phyloP scores from a whole-genome alignment of 2,888 invertebrate genomes.

The Pteria penguin region DNA sequence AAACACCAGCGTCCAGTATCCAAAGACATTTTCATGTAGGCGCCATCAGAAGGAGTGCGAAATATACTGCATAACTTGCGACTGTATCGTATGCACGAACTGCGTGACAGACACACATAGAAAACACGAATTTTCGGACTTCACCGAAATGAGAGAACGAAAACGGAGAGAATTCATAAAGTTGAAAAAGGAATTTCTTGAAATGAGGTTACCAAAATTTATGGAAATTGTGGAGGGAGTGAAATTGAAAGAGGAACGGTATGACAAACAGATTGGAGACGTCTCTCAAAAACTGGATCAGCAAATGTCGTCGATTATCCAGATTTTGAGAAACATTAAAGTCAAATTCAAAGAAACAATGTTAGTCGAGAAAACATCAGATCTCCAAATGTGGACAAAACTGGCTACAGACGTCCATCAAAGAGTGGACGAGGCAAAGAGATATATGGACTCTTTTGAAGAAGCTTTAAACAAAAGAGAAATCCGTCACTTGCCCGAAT shows the following conservation, averaged over 20 bases:
- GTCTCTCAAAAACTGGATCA: background rate
- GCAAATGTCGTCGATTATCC: background rate
- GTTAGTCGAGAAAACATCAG: background rate
- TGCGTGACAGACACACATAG: constrained; percentile 18
- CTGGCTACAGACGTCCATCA: background rate
- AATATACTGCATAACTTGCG: constrained; percentile 17
- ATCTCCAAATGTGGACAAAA: background rate
- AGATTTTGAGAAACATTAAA: background rate
- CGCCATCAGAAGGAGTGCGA: background rate
- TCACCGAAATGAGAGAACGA: constrained; percentile 8
- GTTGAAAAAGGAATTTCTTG: background rate
- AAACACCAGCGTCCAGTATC: too few relatives aligned
- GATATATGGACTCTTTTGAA: background rate
- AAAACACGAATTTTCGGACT: constrained; percentile 14
- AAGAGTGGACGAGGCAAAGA: background rate
- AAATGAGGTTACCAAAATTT: background rate
- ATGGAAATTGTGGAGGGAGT: background rate
- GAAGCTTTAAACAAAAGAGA: background rate
- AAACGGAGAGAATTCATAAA: constrained; percentile 3
- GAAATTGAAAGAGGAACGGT: background rate
- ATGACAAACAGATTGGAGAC: background rate
- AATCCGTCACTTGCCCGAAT: background rate
- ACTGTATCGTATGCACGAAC: constrained; percentile 1
- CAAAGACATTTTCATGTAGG: too few relatives aligned
- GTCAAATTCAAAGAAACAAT: background rate